A percentile compares a stretch with the other conserved stretches of the same genome.
Evolutionary conservation across 2,888 invertebrate species (phyloP).

Genomic region (Drosophila dives): DNA sequence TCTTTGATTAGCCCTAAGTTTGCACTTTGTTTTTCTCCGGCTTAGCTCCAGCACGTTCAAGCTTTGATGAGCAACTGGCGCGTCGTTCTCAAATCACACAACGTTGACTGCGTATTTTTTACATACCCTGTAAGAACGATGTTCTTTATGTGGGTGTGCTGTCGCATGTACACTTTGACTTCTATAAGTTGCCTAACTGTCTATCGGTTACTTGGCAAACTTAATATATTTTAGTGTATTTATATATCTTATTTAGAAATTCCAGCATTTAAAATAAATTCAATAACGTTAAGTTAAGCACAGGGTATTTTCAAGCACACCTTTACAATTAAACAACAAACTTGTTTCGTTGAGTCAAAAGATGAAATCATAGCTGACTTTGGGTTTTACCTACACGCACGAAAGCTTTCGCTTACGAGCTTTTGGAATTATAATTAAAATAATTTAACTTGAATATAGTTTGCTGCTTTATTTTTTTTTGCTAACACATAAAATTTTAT

Average conservation of each 20-base stretch:
- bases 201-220: not conserved
- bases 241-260: not conserved
- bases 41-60: conserved; percentile 51
- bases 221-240: not conserved
- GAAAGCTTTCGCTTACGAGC: conserved; percentile 44
- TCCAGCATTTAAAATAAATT: not conserved
- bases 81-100: conserved; percentile 33
- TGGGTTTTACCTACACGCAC: conserved; percentile 27
- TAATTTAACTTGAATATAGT: not conserved
- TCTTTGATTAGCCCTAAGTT: conserved; percentile 46
- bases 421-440: conserved; percentile 16
- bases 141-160: not conserved
- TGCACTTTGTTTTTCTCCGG: conserved; percentile 5
- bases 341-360: conserved; percentile 44
- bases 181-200: not conserved
- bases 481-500: conserved; percentile 76
- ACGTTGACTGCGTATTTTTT: conserved; percentile 11
- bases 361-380: conserved; percentile 34
- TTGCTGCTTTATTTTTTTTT: conserved; percentile 11
- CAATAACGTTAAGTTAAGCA: not conserved
- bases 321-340: too few relatives aligned
- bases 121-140: conserved; percentile 21
- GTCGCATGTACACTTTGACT: not conserved
- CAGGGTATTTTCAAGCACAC: conserved; percentile 15
- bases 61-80: conserved; percentile 56